Evolutionary conservation across 1,140 invertebrate genomes (phyloP).

Genomic region (Trichonephila inaurata): DNA sequence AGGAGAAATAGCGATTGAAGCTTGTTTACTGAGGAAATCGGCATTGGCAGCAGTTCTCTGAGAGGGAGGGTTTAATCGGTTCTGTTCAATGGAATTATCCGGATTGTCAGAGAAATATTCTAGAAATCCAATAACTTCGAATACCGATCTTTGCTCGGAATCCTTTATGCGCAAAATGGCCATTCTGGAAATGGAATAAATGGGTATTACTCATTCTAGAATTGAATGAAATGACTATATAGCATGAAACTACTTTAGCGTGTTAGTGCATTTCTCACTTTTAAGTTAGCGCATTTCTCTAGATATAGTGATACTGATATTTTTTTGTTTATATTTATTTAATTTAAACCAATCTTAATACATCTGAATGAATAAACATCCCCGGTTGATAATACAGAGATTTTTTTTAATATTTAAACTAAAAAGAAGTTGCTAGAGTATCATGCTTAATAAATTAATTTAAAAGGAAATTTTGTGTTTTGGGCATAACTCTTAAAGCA

Average conservation of each 20-base stretch:
- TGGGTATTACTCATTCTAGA: background rate
- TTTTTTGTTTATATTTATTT: no score
- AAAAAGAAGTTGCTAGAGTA: no score
- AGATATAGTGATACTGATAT: no score
- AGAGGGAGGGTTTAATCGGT: constrained; percentile 29
- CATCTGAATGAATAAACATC: no score
- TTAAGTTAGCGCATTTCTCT: no score
- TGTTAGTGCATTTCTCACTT: no score
- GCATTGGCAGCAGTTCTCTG: constrained; percentile 9
- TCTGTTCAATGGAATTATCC: constrained; percentile 39
- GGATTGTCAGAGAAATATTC: constrained; percentile 2
- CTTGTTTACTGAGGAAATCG: constrained; percentile 36
- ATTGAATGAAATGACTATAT: background rate
- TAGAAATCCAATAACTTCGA: constrained; percentile 30
- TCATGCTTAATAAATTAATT: no score
- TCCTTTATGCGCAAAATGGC: background rate
- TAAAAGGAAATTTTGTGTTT: no score
- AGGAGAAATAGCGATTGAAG: constrained; percentile 39
- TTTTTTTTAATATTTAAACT: no score
- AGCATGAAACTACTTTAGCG: background rate
- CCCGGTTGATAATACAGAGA: no score
- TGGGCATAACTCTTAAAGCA: no score
- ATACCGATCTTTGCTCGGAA: constrained; percentile 2
- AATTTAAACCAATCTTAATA: no score
- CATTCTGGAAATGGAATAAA: background rate